These are phyloP conservation scores for Mungos mungo DNA, from an alignment of 2,113 vertebrate species.

Conservation along the genomic window DNA sequence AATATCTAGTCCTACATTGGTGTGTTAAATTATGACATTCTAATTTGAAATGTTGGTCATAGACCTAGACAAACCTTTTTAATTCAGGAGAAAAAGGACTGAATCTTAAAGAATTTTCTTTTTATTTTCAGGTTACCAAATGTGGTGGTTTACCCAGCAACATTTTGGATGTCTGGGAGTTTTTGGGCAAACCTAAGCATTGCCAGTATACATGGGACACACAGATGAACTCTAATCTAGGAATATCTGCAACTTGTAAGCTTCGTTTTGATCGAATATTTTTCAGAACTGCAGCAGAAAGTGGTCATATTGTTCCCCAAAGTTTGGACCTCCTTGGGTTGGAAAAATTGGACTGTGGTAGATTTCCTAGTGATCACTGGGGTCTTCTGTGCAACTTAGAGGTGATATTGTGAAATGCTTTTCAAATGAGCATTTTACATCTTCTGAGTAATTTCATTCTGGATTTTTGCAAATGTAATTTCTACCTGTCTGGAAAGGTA, in stretches of 20 bases:
- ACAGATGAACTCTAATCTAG: conserved; percentile 90
- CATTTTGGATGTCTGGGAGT: conserved; percentile 93
- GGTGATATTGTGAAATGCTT: conserved; percentile 77
- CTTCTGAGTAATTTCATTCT: neutral
- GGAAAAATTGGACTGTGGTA: conserved; percentile 95
- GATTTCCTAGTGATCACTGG: conserved; percentile 97
- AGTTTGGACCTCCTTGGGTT: conserved; percentile 92
- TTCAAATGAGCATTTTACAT: neutral
- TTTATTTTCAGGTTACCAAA: conserved; percentile 87
- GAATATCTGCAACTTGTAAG: conserved; percentile 80
- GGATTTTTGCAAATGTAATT: neutral
- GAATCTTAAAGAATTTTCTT: neutral
- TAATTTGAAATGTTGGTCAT: neutral
- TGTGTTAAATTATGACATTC: neutral
- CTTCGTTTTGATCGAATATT: conserved; percentile 94
- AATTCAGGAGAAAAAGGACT: neutral
- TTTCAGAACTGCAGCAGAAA: conserved; percentile 83
- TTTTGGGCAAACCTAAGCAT: conserved; percentile 90
- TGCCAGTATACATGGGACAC: conserved; percentile 98
- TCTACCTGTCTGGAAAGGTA: neutral
- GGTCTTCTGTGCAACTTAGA: conserved; percentile 92
- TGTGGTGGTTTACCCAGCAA: conserved; percentile 87
- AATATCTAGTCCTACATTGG: neutral
- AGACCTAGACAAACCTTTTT: neutral
- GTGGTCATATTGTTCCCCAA: conserved; percentile 84